A percentile compares a stretch with the other conserved stretches of the same genome.
phyloP scores from a whole-genome alignment of 2,888 invertebrate genomes.

The Alsophila aescularia region DNA sequence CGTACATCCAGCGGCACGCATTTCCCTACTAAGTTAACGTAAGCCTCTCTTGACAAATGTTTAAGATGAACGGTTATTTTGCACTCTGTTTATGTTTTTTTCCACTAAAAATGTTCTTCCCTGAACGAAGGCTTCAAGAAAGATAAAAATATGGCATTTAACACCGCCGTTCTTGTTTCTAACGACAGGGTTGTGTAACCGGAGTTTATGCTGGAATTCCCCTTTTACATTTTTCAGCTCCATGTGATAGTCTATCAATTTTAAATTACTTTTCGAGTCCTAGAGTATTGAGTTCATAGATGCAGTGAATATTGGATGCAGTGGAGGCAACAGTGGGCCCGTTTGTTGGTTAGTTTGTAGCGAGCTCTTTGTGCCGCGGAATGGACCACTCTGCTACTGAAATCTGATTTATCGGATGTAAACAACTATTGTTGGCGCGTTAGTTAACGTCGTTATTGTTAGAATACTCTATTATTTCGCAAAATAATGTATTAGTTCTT shows the following conservation, averaged over 20 bases:
- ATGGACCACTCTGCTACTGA: too few relatives aligned
- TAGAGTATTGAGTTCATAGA: constrained; percentile 12
- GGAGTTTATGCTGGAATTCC: constrained; percentile 25
- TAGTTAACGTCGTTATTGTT: too few relatives aligned
- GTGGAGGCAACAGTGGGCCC: not conserved
- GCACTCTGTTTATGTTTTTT: constrained; percentile 74
- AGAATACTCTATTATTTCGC: too few relatives aligned
- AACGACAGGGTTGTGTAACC: constrained; percentile 54
- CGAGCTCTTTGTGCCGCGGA: not conserved
- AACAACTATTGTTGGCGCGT: too few relatives aligned
- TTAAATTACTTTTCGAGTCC: too few relatives aligned
- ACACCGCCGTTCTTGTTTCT: constrained; percentile 47
- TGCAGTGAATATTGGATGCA: not conserved
- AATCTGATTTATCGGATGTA: too few relatives aligned
- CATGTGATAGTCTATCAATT: constrained; percentile 19
- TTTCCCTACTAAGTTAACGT: constrained; percentile 75
- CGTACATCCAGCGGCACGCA: constrained; percentile 65
- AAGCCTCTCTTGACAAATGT: constrained; percentile 82
- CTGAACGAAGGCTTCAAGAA: constrained; percentile 53
- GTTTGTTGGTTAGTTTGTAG: too few relatives aligned
- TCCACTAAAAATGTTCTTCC: constrained; percentile 57
- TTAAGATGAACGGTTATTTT: constrained; percentile 82
- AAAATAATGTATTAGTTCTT: too few relatives aligned
- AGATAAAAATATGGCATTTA: constrained; percentile 57
- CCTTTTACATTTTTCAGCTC: constrained; percentile 7